Percentiles rank a stretch among this genome's conserved stretches.
phyloP scores from a whole-genome alignment of 2,113 vertebrate genomes.

The Elaphurus davidianus region DNA sequence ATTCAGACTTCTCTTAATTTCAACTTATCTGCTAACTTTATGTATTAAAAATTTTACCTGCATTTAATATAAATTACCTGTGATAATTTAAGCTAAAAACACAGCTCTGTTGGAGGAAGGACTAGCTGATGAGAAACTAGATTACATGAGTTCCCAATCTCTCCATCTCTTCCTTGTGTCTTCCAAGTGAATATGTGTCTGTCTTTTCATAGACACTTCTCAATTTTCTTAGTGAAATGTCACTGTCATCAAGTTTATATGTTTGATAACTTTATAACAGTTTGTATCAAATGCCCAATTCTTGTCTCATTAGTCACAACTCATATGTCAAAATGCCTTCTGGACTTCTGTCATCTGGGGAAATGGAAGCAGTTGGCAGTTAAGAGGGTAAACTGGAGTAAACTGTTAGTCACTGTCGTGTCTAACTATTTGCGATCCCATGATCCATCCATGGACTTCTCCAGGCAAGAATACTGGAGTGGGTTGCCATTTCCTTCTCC shows the following conservation, averaged over 20 bases:
- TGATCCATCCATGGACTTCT: neutral
- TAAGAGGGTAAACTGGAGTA: neutral
- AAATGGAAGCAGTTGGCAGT: neutral
- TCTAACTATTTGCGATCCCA: neutral
- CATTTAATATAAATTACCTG: neutral
- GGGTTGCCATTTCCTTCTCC: neutral
- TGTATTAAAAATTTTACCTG: neutral
- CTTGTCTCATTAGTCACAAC: neutral
- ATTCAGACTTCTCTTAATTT: neutral
- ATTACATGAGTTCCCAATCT: neutral
- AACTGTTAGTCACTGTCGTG: neutral
- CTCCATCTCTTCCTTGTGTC: neutral
- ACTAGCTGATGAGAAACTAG: neutral
- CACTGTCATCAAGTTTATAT: neutral
- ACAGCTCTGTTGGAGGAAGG: neutral
- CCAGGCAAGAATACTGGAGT: neutral
- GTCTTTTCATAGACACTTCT: neutral
- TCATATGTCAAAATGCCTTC: neutral
- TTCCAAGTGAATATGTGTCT: neutral
- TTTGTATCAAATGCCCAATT: no score
- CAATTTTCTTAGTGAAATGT: neutral
- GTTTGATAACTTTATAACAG: neutral
- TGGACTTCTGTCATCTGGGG: neutral
- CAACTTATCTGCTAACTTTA: neutral
- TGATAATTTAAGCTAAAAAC: neutral